A percentile compares a stretch with the other conserved stretches of the same genome.
Evolutionary conservation across 2,113 vertebrate species (phyloP).

Genomic region (Microcebus murinus): DNA sequence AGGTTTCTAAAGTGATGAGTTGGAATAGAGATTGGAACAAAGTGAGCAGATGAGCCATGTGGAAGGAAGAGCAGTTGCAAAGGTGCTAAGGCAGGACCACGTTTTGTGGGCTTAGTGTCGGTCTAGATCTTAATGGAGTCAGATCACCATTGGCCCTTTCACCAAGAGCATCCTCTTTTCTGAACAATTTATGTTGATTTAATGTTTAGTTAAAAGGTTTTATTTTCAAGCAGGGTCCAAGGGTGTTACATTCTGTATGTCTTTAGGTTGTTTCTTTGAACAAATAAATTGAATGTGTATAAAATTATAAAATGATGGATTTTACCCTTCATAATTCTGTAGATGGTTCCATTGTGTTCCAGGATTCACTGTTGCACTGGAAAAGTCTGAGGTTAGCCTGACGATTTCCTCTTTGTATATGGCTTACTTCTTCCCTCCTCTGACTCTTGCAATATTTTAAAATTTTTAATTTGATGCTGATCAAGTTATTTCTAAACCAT

Average conservation of each 20-base stretch:
- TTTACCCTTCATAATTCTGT: not conserved
- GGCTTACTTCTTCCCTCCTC: not conserved
- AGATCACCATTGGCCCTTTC: not conserved
- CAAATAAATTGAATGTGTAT: not conserved
- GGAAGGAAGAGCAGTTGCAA: not conserved
- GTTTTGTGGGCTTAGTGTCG: not conserved
- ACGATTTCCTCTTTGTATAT: not conserved
- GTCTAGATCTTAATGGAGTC: not conserved
- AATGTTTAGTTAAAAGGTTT: not conserved
- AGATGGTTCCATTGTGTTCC: not conserved
- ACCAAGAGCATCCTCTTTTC: not conserved
- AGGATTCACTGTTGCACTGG: not conserved
- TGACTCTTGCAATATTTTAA: not conserved
- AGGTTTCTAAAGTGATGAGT: not conserved
- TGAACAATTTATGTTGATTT: not conserved
- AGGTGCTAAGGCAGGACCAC: not conserved
- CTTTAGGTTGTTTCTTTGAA: not conserved
- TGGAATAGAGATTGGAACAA: not conserved
- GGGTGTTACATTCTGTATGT: not conserved
- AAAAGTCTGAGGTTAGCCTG: not conserved
- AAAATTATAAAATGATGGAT: not conserved
- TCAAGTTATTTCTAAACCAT: constrained; percentile 22
- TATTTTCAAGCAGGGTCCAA: not conserved
- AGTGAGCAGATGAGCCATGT: not conserved
- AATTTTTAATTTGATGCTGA: not conserved